Conservation (phyloP, 1,140 invertebrate species). For the Helicorthomorpha holstii region DNA sequence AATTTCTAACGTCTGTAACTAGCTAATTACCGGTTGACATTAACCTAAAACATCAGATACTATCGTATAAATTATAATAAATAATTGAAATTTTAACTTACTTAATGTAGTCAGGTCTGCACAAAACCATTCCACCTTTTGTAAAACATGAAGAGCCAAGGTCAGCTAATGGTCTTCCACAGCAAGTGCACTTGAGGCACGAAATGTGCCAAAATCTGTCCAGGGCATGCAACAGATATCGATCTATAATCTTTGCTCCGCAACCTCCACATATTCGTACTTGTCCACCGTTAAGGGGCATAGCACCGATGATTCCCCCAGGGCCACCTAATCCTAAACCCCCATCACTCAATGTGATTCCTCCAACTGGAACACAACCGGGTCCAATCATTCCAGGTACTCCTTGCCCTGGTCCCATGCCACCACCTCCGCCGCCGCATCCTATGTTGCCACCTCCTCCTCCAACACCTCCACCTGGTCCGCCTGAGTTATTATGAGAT, state of each 20-base stretch:
- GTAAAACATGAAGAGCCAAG: constrained; percentile 78
- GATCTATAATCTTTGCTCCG: constrained; percentile 63
- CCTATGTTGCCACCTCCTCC: constrained; percentile 1
- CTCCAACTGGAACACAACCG: no score
- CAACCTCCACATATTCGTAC: constrained; percentile 34
- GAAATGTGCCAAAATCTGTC: constrained; percentile 83
- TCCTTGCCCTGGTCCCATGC: neutral
- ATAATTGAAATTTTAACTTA: no score
- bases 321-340: constrained; percentile 23
- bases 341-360: no score
- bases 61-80: no score
- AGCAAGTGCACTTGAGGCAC: constrained; percentile 81
- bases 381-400: no score
- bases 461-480: constrained; percentile 22
- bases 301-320: constrained; percentile 20
- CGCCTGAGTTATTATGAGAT: constrained; percentile 20
- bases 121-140: constrained; percentile 78
- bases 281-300: constrained; percentile 9
- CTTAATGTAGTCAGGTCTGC: constrained; percentile 84
- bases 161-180: constrained; percentile 65
- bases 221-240: constrained; percentile 67
- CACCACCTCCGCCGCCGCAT: no score
- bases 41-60: no score
- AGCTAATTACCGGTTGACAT: no score
- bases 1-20: no score